Base-by-base conservation (phyloP, 2,797 vertebrate genomes). In the Bradypodion pumilum region DNA sequence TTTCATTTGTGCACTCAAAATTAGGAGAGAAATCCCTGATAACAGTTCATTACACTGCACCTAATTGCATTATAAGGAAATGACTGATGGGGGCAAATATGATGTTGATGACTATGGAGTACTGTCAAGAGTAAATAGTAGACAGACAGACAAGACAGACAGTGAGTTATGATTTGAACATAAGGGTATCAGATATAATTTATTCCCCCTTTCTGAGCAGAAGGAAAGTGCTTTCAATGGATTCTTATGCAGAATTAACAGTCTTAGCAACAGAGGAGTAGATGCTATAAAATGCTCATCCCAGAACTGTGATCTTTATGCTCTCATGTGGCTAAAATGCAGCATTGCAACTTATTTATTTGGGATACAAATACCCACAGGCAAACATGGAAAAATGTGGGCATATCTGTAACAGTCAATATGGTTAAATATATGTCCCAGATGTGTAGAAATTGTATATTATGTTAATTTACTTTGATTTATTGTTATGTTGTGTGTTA, bases 251-350 rank as follows among this genome's bases (percentile, higher is more conserved):
- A 29, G 49, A 32, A 23, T 8, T 66, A 25, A 13, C 56, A 44
- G 19, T 35, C 46, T 59, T 0, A 1, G 62, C 1, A 12, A 0
- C 0, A 81, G 21, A 0, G 13, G 12, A 15, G 23, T 0, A 0
- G 7, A 15, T 7, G 0, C 2, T 0, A 0, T 8, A 7, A 35
- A 81, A 63, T 62, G 35, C 35, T 49, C 13, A 74, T 32, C 60
- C 62, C 37, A 69, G 68, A 68, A 73, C 23, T 59, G 66, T 46
- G 84, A 74, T 74, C 60, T 37, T 72, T 63, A 1, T 87, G 89
- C 88, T 90, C 87, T 80, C 89, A 49, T 56, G 90, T 89, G 89
- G 87, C 74, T 87, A 85, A 32, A 32, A 46, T 65, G 74, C 29
- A 70, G 86, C 87, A 85, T 6, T 91, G 85, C 89, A 88, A 68